A percentile compares a stretch with the other conserved stretches of the same genome.
phyloP scores from a whole-genome alignment of 2,797 vertebrate species.

The Tenualosa thibaudeaui region DNA sequence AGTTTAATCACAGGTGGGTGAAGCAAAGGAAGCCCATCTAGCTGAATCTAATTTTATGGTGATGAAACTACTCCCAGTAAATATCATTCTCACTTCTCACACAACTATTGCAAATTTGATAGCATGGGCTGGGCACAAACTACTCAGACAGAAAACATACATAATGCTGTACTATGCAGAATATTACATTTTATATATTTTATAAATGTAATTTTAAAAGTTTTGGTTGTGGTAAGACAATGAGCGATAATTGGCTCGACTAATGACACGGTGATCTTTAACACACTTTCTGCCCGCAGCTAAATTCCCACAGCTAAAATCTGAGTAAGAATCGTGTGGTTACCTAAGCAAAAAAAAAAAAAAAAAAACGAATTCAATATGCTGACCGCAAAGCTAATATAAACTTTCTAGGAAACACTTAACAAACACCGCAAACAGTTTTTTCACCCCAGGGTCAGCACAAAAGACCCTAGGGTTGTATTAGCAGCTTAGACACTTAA shows the following conservation, averaged over 20 bases:
- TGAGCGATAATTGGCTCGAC: neutral
- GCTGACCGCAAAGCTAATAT: too few relatives aligned
- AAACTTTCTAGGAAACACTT: neutral
- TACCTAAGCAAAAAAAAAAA: too few relatives aligned
- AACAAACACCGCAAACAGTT: neutral
- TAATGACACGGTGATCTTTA: conserved; percentile 6
- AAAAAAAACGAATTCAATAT: too few relatives aligned
- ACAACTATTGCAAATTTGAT: neutral
- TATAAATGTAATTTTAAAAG: neutral
- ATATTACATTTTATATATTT: neutral
- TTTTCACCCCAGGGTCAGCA: neutral
- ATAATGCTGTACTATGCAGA: neutral
- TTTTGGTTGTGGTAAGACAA: neutral
- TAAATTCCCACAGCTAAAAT: too few relatives aligned
- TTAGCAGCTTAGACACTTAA: neutral
- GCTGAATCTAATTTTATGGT: neutral
- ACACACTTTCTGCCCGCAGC: neutral
- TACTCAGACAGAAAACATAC: neutral
- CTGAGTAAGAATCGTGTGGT: too few relatives aligned
- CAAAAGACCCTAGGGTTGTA: neutral
- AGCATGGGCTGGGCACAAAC: neutral
- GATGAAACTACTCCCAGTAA: neutral
- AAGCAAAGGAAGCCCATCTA: conserved; percentile 17
- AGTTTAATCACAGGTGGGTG: conserved; percentile 96
- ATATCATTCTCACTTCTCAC: neutral